Conservation (phyloP, 2,797 vertebrate species). For the Crypturellus tataupa region DNA sequence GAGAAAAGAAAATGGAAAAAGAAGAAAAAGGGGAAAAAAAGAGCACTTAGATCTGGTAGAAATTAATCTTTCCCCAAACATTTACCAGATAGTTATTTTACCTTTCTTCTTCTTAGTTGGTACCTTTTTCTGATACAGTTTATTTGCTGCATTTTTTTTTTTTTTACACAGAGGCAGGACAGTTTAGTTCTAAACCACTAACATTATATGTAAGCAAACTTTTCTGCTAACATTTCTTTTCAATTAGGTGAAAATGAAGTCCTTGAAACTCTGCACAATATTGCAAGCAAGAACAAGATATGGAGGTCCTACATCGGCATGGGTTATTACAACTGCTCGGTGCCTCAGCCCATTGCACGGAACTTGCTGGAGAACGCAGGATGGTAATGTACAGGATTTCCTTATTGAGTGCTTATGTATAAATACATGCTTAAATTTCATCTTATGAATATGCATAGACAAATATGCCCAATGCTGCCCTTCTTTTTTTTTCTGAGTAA, state of each 20-base stretch:
- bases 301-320: conserved; percentile 98
- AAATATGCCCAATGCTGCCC: neutral
- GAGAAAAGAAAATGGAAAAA: too few species aligned
- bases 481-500: fast-evolving
- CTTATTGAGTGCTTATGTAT: neutral
- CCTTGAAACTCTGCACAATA: conserved; percentile 88
- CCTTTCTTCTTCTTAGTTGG: neutral
- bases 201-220: neutral
- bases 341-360: conserved; percentile 91
- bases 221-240: conserved; percentile 63
- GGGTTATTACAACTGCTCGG: conserved; percentile 97
- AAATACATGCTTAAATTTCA: neutral
- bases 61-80: neutral
- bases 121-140: neutral
- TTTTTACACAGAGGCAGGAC: fast-evolving
- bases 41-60: neutral
- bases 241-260: conserved; percentile 95
- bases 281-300: conserved; percentile 92
- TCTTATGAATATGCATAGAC: neutral
- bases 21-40: too few species aligned
- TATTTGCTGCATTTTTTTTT: neutral
- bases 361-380: conserved; percentile 97
- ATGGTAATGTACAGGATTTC: conserved; percentile 86
- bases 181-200: neutral
- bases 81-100: neutral